A percentile compares a stretch with the other conserved stretches of the same genome.
phyloP scores from a whole-genome alignment of 1,140 invertebrate genomes.

The Calephelis virginiensis region DNA sequence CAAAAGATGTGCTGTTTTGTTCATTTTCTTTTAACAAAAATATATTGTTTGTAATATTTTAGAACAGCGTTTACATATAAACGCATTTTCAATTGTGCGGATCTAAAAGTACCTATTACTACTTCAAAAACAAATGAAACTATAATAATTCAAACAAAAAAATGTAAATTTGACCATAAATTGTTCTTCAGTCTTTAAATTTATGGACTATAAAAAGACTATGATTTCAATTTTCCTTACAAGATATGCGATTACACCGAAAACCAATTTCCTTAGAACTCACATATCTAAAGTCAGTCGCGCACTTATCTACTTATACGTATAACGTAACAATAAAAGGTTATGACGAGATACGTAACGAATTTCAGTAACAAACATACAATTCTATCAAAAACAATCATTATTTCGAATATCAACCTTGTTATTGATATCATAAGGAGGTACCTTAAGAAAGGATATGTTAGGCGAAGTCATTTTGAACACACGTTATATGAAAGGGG shows the following conservation, averaged over 20 bases:
- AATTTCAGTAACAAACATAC: slow-evolving; percentile 33
- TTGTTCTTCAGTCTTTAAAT: not conserved
- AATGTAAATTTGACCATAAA: too few relatives aligned
- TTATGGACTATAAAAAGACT: slow-evolving; percentile 2
- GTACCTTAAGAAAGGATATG: not conserved
- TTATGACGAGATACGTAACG: slow-evolving; percentile 61
- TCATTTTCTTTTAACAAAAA: too few relatives aligned
- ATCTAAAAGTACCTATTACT: too few relatives aligned
- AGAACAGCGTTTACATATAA: too few relatives aligned
- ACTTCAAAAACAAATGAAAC: too few relatives aligned
- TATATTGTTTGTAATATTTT: too few relatives aligned
- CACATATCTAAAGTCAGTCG: slow-evolving; percentile 42
- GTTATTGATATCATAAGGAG: slow-evolving; percentile 19
- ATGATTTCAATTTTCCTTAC: slow-evolving; percentile 26
- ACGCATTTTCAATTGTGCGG: too few relatives aligned
- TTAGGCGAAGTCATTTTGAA: slow-evolving; percentile 30
- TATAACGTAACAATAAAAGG: slow-evolving; percentile 55
- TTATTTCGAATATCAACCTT: slow-evolving; percentile 29
- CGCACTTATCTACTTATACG: slow-evolving; percentile 31
- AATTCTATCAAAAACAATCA: slow-evolving; percentile 18
- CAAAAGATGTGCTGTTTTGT: too few relatives aligned
- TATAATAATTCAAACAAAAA: too few relatives aligned
- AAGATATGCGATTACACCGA: slow-evolving; percentile 43
- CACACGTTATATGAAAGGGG: slow-evolving; percentile 51
- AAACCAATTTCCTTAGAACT: slow-evolving; percentile 55